phyloP scores from a whole-genome alignment of 2,797 vertebrate genomes.

The Yasuhikotakia modesta region DNA sequence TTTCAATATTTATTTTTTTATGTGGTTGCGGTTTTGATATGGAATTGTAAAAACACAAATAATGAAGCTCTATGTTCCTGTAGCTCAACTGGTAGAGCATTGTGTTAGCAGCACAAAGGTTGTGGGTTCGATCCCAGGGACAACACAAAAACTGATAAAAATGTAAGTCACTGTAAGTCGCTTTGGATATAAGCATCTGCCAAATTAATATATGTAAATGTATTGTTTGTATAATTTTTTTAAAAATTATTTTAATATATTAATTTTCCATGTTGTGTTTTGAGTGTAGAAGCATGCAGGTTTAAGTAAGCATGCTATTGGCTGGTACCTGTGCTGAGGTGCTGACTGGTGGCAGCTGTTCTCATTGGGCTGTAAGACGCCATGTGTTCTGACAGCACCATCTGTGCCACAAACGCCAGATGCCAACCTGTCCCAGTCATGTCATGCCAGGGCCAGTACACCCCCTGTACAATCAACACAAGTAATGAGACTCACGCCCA shows the following conservation, averaged over 20 bases:
- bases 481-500: conserved; percentile 41
- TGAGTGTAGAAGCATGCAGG: background rate
- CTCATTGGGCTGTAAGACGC: conserved; percentile 44
- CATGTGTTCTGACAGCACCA: conserved; percentile 52
- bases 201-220: too few species aligned
- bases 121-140: too few species aligned
- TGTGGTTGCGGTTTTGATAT: conserved; percentile 3
- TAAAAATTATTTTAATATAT: too few species aligned
- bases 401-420: conserved; percentile 55
- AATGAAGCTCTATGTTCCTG: too few species aligned
- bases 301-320: background rate
- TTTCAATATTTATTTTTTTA: conserved; percentile 2
- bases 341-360: conserved; percentile 41
- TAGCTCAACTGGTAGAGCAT: too few species aligned
- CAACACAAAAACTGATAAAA: too few species aligned
- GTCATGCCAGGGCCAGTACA: conserved; percentile 47
- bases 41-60: background rate
- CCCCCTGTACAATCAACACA: conserved; percentile 41
- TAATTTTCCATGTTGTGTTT: background rate
- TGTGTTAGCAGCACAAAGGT: too few species aligned
- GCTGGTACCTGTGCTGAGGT: conserved; percentile 40
- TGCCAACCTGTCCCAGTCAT: conserved; percentile 40
- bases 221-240: too few species aligned
- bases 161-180: too few species aligned
- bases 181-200: too few species aligned